Base-by-base conservation (phyloP, 1,140 invertebrate species). In the Ceratina japonica region DNA sequence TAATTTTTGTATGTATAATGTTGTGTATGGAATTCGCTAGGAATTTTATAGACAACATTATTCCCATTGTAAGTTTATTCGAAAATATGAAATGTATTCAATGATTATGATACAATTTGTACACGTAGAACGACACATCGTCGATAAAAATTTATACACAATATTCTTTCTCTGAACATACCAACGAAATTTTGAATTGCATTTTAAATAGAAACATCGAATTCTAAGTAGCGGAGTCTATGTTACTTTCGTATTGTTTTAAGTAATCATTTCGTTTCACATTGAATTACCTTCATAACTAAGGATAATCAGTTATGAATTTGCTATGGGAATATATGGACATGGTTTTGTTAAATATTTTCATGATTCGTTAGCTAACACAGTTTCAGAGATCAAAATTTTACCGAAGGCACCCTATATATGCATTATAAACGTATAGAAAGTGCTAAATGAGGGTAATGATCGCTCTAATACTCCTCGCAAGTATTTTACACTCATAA, bases 21-120 rank as follows among this genome's bases (percentile, higher is more conserved):
- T 31, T 31, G 27, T 31, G 27, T 31, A 31, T 31, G 27, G 27
- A 31, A 31, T 31, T 31, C 27, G 27, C 27, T 31, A 31, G 37
- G 37, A 44, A 44, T 44, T 44, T 44, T 44, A 44, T 44, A 44
- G 37, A 44, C 37, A 44, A 44, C 37, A 44, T 44, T 44, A 44
- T 44, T 44, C 0, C 37, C 70, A 1, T 65, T 61, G 22, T 63
- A 77, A 77, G 61, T 81, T 81, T 78, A 78, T 81, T 81, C n/a
- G 71, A 81, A 81, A 81, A 81, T 81, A 77, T 65, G 74, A 71
- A 81, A 81, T 71, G 71, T 77, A 54, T 71, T 63, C 51, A 59
- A 64, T 24, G 62, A 44, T 44, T 71, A 78, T 81, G n/a, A 52
- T 81, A 81, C 69, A 81, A 31, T 80, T 80, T 80, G 63, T 73